Percentiles rank a stretch among this genome's conserved stretches.
Evolutionary conservation across 2,888 invertebrate species (phyloP).

Genomic region (Lasius platythorax): DNA sequence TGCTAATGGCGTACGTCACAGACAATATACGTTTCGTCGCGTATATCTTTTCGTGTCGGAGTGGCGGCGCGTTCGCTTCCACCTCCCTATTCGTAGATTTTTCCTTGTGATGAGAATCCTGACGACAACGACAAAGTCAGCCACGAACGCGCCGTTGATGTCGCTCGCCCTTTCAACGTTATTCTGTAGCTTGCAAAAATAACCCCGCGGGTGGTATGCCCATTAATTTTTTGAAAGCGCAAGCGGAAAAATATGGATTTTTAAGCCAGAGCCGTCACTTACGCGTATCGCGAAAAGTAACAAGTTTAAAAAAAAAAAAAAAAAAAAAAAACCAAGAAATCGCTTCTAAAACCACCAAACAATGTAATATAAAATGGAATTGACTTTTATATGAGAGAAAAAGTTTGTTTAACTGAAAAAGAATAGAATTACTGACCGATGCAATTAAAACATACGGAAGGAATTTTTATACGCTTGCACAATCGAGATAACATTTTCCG

Average conservation of each 20-base stretch:
- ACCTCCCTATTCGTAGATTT: slow-evolving; percentile 19
- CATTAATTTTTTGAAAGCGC: slow-evolving; percentile 47
- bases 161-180: slow-evolving; percentile 27
- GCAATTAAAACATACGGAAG: background rate
- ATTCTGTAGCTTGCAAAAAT: slow-evolving; percentile 34
- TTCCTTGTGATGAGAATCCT: slow-evolving; percentile 47
- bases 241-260: slow-evolving; percentile 28
- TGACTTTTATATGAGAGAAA: background rate
- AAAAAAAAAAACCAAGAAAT: background rate
- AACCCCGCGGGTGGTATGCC: slow-evolving; percentile 17
- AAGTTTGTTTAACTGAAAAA: background rate
- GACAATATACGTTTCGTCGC: slow-evolving; percentile 64
- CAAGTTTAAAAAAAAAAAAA: background rate
- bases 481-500: background rate
- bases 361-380: background rate
- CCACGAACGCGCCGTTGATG: slow-evolving; percentile 29
- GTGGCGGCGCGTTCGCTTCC: slow-evolving; percentile 9
- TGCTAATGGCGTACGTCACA: slow-evolving; percentile 70
- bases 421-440: background rate
- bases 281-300: background rate
- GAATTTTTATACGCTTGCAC: slow-evolving; percentile 15
- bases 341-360: background rate
- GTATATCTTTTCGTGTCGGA: slow-evolving; percentile 39
- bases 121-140: slow-evolving; percentile 39
- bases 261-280: slow-evolving; percentile 15